Evolutionary conservation across 2,888 invertebrate genomes (phyloP), one percentile per base, ranked within the genome.

Genomic region (Epinotia ramella): DNA sequence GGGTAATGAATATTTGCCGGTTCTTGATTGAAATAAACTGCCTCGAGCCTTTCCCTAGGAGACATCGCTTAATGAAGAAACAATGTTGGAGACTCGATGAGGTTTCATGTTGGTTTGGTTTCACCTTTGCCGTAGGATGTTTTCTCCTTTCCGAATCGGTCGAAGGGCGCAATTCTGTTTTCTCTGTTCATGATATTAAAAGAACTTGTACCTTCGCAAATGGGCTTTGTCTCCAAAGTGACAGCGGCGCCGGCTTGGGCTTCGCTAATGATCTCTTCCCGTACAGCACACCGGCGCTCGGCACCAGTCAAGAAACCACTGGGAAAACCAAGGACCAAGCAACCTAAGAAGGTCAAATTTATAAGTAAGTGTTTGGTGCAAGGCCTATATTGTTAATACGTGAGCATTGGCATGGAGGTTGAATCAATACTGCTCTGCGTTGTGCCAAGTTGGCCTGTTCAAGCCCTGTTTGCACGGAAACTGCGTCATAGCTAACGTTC

Each of bases 341-440:
- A 98, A 91, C 97, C 97, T 80, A 98, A 97, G 95, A 97, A 97
- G 95, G 97, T 97, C 79, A 97, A 97, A 95, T 97, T 98, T 89
- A 97, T 97, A 95, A 97, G 98, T 98, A 96, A 98, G 97, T 97
- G 95, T 80, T 69, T 73, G 73, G 46, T 71, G 18, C 70, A 73
- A 72, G 33, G 56, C 44, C 46, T 68, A n/a, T 59, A 24, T 44
- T 77, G 73, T 72, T 65, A 69, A 56, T 44, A 57, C 60, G 59
- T 11, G 68, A 57, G 68, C 68, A 68, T 68, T 59, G 5, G 59
- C 44, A 59, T 66, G 76, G 59, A 64, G 76, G 76, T 68, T 75
- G 73, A 69, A 69, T 69, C 69, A 60, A 69, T 69, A 69, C 59
- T 70, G 76, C 60, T 66, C 70, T 62, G 57, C 56, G 72, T 72